phyloP scores from a whole-genome alignment of 2,113 vertebrate species.

The Anhinga anhinga region DNA sequence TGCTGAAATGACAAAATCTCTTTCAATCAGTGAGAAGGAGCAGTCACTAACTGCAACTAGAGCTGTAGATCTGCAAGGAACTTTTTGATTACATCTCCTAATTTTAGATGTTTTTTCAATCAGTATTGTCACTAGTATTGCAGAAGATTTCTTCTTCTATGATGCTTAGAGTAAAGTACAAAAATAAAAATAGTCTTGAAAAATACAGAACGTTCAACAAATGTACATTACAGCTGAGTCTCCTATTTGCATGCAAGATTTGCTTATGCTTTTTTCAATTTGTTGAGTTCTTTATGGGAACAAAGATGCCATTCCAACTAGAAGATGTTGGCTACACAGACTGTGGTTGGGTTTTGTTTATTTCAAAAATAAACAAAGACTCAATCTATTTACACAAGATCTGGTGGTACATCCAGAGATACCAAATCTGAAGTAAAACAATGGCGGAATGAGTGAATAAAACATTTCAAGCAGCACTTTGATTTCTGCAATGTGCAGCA shows the following conservation, averaged over 20 bases:
- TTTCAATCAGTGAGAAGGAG: neutral
- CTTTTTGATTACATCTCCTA: neutral
- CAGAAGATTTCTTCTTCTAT: neutral
- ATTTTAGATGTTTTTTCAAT: neutral
- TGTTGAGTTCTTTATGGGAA: neutral
- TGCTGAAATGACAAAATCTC: neutral
- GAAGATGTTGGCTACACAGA: neutral
- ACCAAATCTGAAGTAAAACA: neutral
- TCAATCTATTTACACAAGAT: neutral
- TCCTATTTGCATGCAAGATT: neutral
- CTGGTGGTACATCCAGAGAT: neutral
- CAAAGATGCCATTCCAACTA: neutral
- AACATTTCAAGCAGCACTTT: neutral
- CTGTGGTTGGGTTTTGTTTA: neutral
- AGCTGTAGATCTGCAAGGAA: neutral
- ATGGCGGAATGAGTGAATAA: neutral
- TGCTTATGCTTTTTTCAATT: neutral
- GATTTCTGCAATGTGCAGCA: neutral
- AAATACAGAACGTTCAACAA: neutral
- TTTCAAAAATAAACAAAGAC: neutral
- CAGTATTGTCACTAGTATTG: neutral
- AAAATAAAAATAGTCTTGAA: neutral
- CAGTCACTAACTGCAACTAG: neutral
- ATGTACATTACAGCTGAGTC: neutral
- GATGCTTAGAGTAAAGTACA: neutral